Evolutionary conservation across 2,888 invertebrate species (phyloP), one percentile per base, ranked within the genome.

Genomic region (Scaptomyza cyrtandrae): DNA sequence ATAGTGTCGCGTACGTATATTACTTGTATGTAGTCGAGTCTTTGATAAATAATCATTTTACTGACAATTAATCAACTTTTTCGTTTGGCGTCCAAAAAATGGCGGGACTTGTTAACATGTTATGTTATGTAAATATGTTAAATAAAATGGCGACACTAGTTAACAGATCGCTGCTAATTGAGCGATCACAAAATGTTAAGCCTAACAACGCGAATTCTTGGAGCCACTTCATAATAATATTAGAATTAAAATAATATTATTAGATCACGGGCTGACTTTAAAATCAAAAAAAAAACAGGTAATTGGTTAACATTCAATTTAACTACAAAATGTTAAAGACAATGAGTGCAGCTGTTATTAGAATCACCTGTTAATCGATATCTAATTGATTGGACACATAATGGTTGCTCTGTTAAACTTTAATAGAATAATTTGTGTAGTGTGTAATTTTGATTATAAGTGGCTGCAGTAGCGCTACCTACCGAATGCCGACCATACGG

Each of bases 401-500:
- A 6, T 46, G 6, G 29, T 46, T 16, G 16, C 19, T 2, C 11
- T 6, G 41, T 41, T 64, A 14, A 29, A 14, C n/a, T 14, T 35
- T 24, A 35, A 50, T 35, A 53, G 19, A 9, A n/a, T 31, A 24
- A 31, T 11, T 44, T 46, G 31, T 19, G 27, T 10, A 11, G 24
- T 49, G 24, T 49, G 13, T 44, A 10, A 35, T 48, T 60, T 59
- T 41, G 27, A 14, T 27, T 33, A 5, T 24, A 43, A 90, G 16
- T 2, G 31, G 33, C 19, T 16, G 54, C 16, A 19, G 46, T 43
- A 19, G 55, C 58, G 52, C 44, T 76, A 93, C 93, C 92, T 92
- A 94, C 94, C 92, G 94, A 94, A 90, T 94, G 93, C 80, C 94
- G 92, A 43, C 94, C 94, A 89, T 94, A 95, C 31, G 92, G 92